A percentile compares a stretch with the other conserved stretches of the same genome.
phyloP scores from a whole-genome alignment of 2,888 invertebrate species.

The Pandemis cinnamomeana region DNA sequence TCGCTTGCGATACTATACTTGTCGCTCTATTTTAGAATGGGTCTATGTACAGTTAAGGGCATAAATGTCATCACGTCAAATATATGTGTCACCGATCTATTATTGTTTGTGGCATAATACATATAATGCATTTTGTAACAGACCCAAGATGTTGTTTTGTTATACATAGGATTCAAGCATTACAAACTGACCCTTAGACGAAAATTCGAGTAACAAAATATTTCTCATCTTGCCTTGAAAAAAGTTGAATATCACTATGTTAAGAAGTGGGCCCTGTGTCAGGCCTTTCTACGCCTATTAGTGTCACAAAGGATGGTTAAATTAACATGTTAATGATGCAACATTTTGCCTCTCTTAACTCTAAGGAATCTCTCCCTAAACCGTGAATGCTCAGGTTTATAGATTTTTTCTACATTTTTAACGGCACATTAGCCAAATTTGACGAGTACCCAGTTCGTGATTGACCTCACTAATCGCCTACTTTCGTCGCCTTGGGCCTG shows the following conservation, averaged over 20 bases:
- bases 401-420: not conserved
- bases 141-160: too few relatives aligned
- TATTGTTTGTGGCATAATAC: too few relatives aligned
- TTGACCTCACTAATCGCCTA: slow-evolving; percentile 37
- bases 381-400: not conserved
- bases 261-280: not conserved
- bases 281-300: not conserved
- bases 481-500: slow-evolving; percentile 35
- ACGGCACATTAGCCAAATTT: slow-evolving; percentile 8
- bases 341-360: too few relatives aligned
- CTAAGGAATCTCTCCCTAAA: not conserved
- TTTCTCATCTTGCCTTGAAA: not conserved
- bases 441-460: slow-evolving; percentile 23
- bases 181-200: too few relatives aligned
- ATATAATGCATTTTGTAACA: too few relatives aligned
- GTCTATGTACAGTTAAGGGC: too few relatives aligned
- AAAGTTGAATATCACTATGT: not conserved
- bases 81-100: too few relatives aligned
- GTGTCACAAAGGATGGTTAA: not conserved
- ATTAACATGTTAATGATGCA: not conserved
- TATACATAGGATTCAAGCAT: too few relatives aligned
- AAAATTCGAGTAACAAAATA: not conserved
- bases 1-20: too few relatives aligned
- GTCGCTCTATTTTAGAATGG: too few relatives aligned
- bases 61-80: too few relatives aligned